Conservation (phyloP, 2,888 invertebrate species). For the Cephus sareptanus region DNA sequence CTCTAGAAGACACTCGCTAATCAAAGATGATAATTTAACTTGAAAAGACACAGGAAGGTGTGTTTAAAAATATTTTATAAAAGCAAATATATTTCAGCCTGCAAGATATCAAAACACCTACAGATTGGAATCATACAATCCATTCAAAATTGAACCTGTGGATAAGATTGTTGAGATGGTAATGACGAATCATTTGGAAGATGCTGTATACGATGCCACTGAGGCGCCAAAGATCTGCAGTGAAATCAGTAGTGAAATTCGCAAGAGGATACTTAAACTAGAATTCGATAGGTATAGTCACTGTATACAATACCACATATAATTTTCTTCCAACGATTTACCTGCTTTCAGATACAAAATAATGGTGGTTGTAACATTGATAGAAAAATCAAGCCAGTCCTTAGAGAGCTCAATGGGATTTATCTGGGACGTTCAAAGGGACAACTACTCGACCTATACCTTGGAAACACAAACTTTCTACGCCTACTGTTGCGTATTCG, state of each 20-base stretch:
- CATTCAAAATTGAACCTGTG: slow-evolving; percentile 73
- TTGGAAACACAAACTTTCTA: slow-evolving; percentile 75
- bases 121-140: slow-evolving; percentile 73
- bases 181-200: slow-evolving; percentile 71
- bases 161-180: slow-evolving; percentile 71
- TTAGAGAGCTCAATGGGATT: slow-evolving; percentile 73
- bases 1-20: neutral
- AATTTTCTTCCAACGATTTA: slow-evolving; percentile 7
- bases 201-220: slow-evolving; percentile 70
- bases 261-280: slow-evolving; percentile 73
- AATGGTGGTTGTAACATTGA: slow-evolving; percentile 73
- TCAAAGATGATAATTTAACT: neutral
- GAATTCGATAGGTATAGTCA: slow-evolving; percentile 74
- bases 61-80: neutral
- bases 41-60: neutral
- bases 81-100: slow-evolving; percentile 41
- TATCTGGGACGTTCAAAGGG: slow-evolving; percentile 77
- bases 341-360: slow-evolving; percentile 73
- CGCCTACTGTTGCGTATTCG: slow-evolving; percentile 75
- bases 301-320: neutral
- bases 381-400: slow-evolving; percentile 76
- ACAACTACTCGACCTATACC: slow-evolving; percentile 71
- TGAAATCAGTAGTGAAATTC: slow-evolving; percentile 72
- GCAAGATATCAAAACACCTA: slow-evolving; percentile 74
- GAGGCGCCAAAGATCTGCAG: slow-evolving; percentile 71